These are phyloP conservation scores for Harpalus rufipes DNA, from an alignment of 2,888 invertebrate species.

Conservation along the genomic window DNA sequence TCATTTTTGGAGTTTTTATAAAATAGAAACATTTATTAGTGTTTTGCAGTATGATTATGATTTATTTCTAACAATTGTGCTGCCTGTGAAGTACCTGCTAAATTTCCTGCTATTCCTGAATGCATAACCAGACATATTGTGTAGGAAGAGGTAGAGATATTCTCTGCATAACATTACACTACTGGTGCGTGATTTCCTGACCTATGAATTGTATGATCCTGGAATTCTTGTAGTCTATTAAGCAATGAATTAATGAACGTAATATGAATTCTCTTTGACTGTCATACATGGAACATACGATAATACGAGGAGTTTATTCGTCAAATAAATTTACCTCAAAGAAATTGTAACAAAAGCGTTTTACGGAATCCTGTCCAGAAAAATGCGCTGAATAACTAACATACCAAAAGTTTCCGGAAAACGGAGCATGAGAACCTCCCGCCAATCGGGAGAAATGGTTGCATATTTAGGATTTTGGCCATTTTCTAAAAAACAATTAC, in stretches of 20 bases:
- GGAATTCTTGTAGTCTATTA: background rate
- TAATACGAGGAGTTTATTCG: no score
- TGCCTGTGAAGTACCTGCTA: background rate
- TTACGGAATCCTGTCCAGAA: no score
- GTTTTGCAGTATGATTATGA: background rate
- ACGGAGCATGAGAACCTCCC: no score
- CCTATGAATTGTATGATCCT: conserved; percentile 5
- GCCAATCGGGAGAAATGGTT: no score
- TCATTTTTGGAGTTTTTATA: background rate
- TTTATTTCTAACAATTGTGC: background rate
- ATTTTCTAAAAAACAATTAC: no score
- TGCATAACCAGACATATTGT: background rate
- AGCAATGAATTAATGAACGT: background rate
- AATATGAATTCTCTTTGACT: background rate
- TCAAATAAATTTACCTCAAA: no score
- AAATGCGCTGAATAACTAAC: no score
- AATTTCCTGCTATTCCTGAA: background rate
- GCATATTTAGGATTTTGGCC: no score
- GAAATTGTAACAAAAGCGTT: no score
- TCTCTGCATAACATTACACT: background rate
- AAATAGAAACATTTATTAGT: background rate
- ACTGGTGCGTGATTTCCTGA: background rate
- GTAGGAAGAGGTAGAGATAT: background rate
- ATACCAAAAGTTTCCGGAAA: no score
- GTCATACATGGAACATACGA: background rate